Conservation (phyloP, 2,797 vertebrate species). For the Poecilia gillii region DNA sequence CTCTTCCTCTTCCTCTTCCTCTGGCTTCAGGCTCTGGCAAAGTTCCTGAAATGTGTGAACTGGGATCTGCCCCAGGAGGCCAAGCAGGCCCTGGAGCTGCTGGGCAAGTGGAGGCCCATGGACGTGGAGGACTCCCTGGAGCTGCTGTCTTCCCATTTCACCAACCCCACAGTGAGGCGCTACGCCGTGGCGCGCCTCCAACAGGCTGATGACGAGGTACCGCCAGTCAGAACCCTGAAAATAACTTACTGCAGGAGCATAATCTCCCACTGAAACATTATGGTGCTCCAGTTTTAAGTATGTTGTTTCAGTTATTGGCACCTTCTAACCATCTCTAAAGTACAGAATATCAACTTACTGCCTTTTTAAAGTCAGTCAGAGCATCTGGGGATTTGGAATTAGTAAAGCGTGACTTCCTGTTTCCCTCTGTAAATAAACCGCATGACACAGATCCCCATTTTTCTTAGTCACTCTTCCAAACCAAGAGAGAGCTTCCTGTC, state of each 20-base stretch:
- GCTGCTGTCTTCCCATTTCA: slow-evolving; percentile 93
- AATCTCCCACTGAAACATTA: not conserved
- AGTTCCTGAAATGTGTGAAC: slow-evolving; percentile 99
- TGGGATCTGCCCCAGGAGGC: slow-evolving; percentile 98
- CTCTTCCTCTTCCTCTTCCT: slow-evolving; percentile 15
- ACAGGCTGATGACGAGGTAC: slow-evolving; percentile 98
- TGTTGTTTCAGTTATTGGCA: not conserved
- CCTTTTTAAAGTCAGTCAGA: not conserved
- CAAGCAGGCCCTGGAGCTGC: slow-evolving; percentile 94
- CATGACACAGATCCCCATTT: not conserved
- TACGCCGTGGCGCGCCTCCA: slow-evolving; percentile 93
- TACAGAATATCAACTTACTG: not conserved
- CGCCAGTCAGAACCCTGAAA: not conserved
- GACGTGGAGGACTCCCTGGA: slow-evolving; percentile 97
- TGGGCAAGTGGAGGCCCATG: slow-evolving; percentile 98
- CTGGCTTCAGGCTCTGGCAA: slow-evolving; percentile 90
- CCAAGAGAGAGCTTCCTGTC: not conserved
- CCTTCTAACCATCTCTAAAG: not conserved
- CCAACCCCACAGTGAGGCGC: slow-evolving; percentile 93
- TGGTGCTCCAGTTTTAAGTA: not conserved
- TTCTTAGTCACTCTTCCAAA: not conserved
- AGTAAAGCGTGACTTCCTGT: not conserved
- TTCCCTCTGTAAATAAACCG: not conserved
- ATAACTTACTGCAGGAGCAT: not conserved
- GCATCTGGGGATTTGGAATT: not conserved